Percentiles rank a stretch among this genome's conserved stretches.
These are phyloP conservation scores for Troides aeacus DNA, from an alignment of 2,888 invertebrate species.

Conservation along the genomic window DNA sequence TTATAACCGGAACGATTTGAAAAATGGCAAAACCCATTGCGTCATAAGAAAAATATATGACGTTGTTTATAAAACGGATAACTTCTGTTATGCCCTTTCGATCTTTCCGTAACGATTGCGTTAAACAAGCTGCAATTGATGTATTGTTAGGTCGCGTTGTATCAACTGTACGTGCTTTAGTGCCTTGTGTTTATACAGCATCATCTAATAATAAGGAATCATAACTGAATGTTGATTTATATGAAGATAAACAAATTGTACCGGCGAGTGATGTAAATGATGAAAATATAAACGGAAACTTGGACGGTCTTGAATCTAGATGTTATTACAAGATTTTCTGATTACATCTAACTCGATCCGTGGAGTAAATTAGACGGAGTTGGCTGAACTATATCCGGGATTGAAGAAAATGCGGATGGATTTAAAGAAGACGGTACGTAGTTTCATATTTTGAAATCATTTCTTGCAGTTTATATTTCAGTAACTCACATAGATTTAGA, in stretches of 20 bases:
- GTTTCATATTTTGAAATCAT: constrained; percentile 2
- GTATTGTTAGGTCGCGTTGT: constrained; percentile 6
- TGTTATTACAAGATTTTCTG: constrained; percentile 23
- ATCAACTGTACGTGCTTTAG: background rate
- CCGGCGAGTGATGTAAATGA: constrained; percentile 6
- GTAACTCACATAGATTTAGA: background rate
- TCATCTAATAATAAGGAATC: constrained; percentile 8
- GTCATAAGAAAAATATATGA: constrained; percentile 4
- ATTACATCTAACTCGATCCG: constrained; percentile 22
- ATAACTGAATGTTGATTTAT: constrained; percentile 2
- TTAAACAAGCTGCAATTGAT: background rate
- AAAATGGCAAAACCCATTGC: constrained; percentile 20
- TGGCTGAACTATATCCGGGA: constrained; percentile 18
- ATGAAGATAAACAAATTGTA: constrained; percentile 10
- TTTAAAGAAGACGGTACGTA: constrained; percentile 17
- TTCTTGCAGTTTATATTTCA: background rate
- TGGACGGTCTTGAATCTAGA: background rate
- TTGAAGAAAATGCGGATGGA: constrained; percentile 5
- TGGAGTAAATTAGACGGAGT: constrained; percentile 23
- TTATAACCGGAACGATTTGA: constrained; percentile 5
- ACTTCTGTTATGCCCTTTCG: background rate
- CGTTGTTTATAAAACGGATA: constrained; percentile 2
- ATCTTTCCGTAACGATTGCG: background rate
- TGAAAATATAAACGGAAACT: constrained; percentile 7
- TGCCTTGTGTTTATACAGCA: background rate